These are phyloP conservation scores for Ditylenchus dipsaci DNA, from an alignment of 1,140 invertebrate species.

Conservation along the genomic window DNA sequence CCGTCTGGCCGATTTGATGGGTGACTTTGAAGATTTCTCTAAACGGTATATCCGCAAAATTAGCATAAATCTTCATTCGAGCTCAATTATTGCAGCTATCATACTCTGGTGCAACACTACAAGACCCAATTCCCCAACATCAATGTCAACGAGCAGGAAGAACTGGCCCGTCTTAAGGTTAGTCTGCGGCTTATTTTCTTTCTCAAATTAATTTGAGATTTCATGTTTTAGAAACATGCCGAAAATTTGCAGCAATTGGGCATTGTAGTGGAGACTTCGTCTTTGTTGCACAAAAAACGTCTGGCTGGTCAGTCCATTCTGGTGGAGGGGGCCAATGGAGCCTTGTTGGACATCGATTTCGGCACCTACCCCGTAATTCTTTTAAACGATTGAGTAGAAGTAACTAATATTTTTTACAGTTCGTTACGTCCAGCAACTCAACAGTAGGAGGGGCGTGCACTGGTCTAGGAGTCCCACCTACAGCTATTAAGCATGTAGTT, in stretches of 20 bases:
- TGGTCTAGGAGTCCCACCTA: conserved; percentile 86
- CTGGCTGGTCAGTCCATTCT: conserved; percentile 69
- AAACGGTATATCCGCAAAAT: conserved; percentile 19
- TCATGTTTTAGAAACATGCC: conserved; percentile 66
- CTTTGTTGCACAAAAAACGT: conserved; percentile 75
- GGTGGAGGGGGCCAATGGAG: conserved; percentile 92
- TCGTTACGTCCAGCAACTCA: conserved; percentile 98
- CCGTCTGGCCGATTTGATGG: conserved; percentile 84
- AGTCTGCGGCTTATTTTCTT: conserved; percentile 21
- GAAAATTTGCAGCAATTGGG: conserved; percentile 74
- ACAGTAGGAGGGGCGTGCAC: conserved; percentile 96
- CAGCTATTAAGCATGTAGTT: conserved; percentile 80
- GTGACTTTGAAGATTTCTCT: conserved; percentile 78
- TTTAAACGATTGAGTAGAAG: not conserved
- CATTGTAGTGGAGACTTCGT: conserved; percentile 79
- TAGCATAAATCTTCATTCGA: not conserved
- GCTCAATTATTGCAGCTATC: conserved; percentile 66
- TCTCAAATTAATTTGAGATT: no score
- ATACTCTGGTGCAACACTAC: conserved; percentile 74
- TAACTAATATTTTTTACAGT: conserved; percentile 62
- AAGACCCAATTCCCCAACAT: conserved; percentile 80
- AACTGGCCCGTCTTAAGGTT: conserved; percentile 74
- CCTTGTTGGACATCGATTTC: conserved; percentile 95
- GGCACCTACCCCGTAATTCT: conserved; percentile 62
- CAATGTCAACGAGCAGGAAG: conserved; percentile 76